Evolutionary conservation across 2,113 vertebrate genomes (phyloP).

Genomic region (Aptenodytes forsteri): DNA sequence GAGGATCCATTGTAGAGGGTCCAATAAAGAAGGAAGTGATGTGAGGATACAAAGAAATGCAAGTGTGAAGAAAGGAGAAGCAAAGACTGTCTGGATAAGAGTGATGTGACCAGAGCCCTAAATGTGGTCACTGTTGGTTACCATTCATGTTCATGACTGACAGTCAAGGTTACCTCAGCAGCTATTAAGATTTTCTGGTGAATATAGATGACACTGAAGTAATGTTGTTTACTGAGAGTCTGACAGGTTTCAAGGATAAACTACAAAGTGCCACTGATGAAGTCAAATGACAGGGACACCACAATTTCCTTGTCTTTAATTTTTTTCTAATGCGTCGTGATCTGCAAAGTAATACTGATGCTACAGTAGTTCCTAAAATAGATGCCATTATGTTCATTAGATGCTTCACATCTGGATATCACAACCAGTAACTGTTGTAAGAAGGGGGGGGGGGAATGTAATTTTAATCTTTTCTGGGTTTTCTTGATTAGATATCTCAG

Average conservation of each 20-base stretch:
- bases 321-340: slow-evolving; percentile 27
- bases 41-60: neutral
- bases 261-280: slow-evolving; percentile 20
- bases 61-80: neutral
- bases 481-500: slow-evolving; percentile 53
- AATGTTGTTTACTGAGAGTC: slow-evolving; percentile 14
- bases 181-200: neutral
- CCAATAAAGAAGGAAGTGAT: neutral
- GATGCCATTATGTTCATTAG: slow-evolving; percentile 47
- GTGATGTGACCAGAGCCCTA: neutral
- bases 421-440: slow-evolving; percentile 11
- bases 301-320: slow-evolving; percentile 49
- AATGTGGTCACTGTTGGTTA: neutral
- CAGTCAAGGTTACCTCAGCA: slow-evolving; percentile 19
- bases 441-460: neutral
- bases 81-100: neutral
- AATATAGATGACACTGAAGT: slow-evolving; percentile 2
- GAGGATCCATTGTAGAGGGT: neutral
- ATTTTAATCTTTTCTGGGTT: slow-evolving; percentile 41
- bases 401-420: slow-evolving; percentile 39
- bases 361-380: slow-evolving; percentile 44
- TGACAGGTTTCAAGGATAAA: slow-evolving; percentile 34
- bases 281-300: slow-evolving; percentile 35
- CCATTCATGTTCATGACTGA: neutral
- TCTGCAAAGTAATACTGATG: neutral